Percentiles rank a stretch among this genome's conserved stretches.
These are phyloP conservation scores for Macaria liturata DNA, from an alignment of 2,888 invertebrate genomes.

Conservation along the genomic window DNA sequence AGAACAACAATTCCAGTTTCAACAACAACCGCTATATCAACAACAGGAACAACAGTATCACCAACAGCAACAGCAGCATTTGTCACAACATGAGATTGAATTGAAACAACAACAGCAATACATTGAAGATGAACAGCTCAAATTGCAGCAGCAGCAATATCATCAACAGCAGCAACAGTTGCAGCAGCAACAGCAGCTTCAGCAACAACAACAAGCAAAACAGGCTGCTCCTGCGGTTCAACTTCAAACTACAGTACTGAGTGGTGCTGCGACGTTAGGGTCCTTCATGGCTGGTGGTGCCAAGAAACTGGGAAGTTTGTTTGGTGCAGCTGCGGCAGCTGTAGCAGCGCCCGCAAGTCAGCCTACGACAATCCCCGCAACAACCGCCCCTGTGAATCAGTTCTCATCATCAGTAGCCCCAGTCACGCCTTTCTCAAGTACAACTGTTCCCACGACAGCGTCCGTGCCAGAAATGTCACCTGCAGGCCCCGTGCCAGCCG, in stretches of 20 bases:
- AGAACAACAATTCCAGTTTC: conserved; percentile 47
- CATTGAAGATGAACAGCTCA: conserved; percentile 41
- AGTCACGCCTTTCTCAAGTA: conserved; percentile 59
- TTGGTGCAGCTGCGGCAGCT: conserved; percentile 77
- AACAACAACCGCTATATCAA: conserved; percentile 44
- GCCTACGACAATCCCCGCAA: conserved; percentile 40
- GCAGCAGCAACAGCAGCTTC: conserved; percentile 54
- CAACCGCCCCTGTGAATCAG: conserved; percentile 51
- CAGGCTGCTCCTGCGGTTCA: conserved; percentile 68
- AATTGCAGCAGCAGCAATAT: conserved; percentile 49
- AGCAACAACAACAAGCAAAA: conserved; percentile 64
- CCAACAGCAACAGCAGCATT: conserved; percentile 44
- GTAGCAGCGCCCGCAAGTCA: conserved; percentile 63
- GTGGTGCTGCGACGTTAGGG: conserved; percentile 77
- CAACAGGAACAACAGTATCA: conserved; percentile 47
- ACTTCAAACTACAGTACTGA: conserved; percentile 69
- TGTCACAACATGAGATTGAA: conserved; percentile 36
- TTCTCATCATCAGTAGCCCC: conserved; percentile 56
- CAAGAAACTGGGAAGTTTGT: conserved; percentile 76
- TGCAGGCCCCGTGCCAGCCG: conserved; percentile 61
- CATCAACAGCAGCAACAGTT: conserved; percentile 51
- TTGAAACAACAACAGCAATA: conserved; percentile 43
- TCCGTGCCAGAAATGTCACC: conserved; percentile 72
- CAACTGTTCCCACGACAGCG: conserved; percentile 56
- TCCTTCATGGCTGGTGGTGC: conserved; percentile 79